Conservation (phyloP, 2,888 invertebrate genomes). For the Nomada hirtipes region DNA sequence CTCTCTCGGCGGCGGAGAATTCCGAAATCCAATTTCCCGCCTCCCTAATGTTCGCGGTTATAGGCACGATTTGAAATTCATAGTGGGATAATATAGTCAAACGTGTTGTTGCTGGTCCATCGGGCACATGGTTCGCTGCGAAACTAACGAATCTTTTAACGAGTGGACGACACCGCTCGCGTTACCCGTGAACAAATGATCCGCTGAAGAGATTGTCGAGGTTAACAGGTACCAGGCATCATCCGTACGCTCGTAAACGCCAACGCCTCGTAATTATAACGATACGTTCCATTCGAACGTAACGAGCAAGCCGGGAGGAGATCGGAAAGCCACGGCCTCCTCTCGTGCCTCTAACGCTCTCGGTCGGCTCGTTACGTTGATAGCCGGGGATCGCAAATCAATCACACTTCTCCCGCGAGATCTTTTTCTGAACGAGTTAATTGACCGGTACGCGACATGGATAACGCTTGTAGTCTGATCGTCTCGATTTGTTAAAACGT, state of each 20-base stretch:
- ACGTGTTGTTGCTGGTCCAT: not conserved
- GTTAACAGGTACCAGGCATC: constrained; percentile 59
- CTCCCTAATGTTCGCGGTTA: not conserved
- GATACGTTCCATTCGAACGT: constrained; percentile 70
- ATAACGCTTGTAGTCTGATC: no score
- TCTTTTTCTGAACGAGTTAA: constrained; percentile 17
- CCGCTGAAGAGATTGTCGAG: constrained; percentile 38
- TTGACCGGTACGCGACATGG: constrained; percentile 13
- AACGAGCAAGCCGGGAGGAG: constrained; percentile 62
- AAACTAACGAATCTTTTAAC: constrained; percentile 62
- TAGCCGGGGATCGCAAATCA: constrained; percentile 62
- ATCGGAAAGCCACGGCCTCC: constrained; percentile 41
- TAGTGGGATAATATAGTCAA: not conserved
- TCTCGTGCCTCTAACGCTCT: constrained; percentile 25
- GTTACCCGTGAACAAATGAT: constrained; percentile 26
- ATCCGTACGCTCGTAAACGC: constrained; percentile 78
- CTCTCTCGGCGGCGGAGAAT: not conserved
- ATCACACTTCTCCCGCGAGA: constrained; percentile 33
- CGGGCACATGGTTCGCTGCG: not conserved
- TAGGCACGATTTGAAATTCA: constrained; percentile 6
- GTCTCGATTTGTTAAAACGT: constrained; percentile 1
- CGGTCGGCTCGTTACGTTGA: constrained; percentile 56
- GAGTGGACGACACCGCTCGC: constrained; percentile 22
- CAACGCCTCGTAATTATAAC: constrained; percentile 83
- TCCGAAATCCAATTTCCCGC: not conserved